Base-by-base conservation (phyloP, 2,888 invertebrate genomes). In the Rhabditoides inermis region DNA sequence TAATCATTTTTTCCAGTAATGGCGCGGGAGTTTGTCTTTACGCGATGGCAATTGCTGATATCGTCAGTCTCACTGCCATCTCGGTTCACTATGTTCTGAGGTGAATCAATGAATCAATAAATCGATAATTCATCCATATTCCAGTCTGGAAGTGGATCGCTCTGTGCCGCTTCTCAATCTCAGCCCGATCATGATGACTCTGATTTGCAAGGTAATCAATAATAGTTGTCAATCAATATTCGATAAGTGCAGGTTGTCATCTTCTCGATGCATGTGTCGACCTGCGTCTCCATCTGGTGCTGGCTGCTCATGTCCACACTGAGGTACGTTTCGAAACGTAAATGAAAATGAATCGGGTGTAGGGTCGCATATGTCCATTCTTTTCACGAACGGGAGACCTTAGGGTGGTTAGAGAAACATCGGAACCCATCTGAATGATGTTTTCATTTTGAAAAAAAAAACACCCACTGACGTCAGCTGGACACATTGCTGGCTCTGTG, bases 301-400 rank as follows among this genome's bases (percentile, higher is more conserved):
- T 64, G 64, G 64, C 53, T 64, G 1, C 46, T 64, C 20, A 64
- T 64, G 64, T 62, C 62, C 1, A 57, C 52, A 23, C 50, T 63
- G 12, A 37, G 60, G 44, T 60, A 55, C 15, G 32, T 12, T 32
- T 32, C 32, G 10, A 12, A 12, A 12, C 7, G 10, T 32, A 12
- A 12, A 32, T 15, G 7, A 12, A 15, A 32, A 32, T 32, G 15
- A 12, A 32, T 10, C 12, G 32, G 10, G 10, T 12, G 32, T 32
- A 1, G 12, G 10, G 32, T 32, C 32, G 32, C 10, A 32, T 32
- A 12, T 10, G 32, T 32, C 10, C 10, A 12, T 32, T 32, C 2
- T 12, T 1, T 32, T 39, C 18, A n/a, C 18, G 18, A 20, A 39
- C 18, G 40, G 40, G 7, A n/a, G 22, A 20, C 40, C 15, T n/a